Evolutionary conservation across 2,113 vertebrate species (phyloP), one percentile per base, ranked within the genome.

Genomic region (Formicarius rufipectus): DNA sequence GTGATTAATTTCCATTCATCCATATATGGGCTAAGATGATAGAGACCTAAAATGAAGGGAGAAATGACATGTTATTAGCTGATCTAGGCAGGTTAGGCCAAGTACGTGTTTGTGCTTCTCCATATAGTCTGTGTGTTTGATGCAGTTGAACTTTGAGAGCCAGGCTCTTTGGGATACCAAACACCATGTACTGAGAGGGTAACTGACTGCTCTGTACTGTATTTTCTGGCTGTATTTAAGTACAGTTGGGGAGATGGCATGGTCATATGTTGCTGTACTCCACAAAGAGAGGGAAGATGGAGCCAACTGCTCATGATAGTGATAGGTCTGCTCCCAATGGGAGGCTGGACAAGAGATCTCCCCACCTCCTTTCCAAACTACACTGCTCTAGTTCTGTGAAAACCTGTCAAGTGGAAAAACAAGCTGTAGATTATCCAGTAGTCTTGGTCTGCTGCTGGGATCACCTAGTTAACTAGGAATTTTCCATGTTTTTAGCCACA

Each of bases 41-140:
- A 37, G 81, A 52, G 14, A 31, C 33, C 60, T 84, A 16, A 68
- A 84, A 77, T 35, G 44, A 87, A 75, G 52, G 35, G 35, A 84
- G 58, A 79, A 78, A 8, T 39, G 35, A 21, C 2, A 4, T 55
- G 33, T 73, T 59, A 30, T 25, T 24, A 37, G 67, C 45, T 45
- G 50, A 73, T 44, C 7, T 30, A 37, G 55, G n/a, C 39, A 64
- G 31, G 71, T 18, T 40, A 58, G 50, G 42, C 39, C 68, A 58
- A 20, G 8, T 67, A 21, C 18, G 35, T 66, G 44, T 50, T 78
- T 42, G 20, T 12, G 53, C 11, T 28, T 60, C 3, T 58, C 40
- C 0, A 0, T 28, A 14, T 6, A 44, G n/a, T 21, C 49, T 60
- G 45, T 3, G 45, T 3, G 2, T 77, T 87, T 53, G n/a, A 67